A percentile compares a stretch with the other conserved stretches of the same genome.
Evolutionary conservation across 2,888 invertebrate genomes (phyloP).

Genomic region (Pachymerium ferrugineum): DNA sequence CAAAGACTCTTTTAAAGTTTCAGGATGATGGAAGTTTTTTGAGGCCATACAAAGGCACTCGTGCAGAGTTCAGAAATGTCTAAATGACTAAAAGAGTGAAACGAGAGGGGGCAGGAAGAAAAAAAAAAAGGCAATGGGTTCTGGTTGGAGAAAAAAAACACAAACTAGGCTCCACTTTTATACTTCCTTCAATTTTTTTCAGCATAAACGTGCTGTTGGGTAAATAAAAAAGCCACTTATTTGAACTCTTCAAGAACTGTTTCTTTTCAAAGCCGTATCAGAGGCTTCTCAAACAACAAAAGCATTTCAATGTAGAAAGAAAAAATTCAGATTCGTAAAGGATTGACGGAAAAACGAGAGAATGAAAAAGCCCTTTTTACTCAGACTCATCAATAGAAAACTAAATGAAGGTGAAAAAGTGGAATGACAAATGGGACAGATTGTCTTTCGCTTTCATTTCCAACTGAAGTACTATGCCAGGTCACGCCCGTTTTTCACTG

Average conservation of each 20-base stretch:
- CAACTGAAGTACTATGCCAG: conserved; percentile 14
- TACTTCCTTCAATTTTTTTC: not conserved
- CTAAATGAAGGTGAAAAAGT: too few relatives aligned
- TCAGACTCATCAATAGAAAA: not conserved
- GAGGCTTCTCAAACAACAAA: not conserved
- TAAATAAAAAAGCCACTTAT: not conserved
- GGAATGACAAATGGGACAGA: conserved; percentile 5
- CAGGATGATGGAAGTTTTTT: conserved; percentile 9
- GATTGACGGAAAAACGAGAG: too few relatives aligned
- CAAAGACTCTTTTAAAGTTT: conserved; percentile 16
- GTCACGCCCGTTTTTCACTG: conserved; percentile 24
- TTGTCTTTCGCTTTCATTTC: conserved; percentile 16
- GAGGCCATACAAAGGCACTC: not conserved
- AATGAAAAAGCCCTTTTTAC: too few relatives aligned
- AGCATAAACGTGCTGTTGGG: not conserved
- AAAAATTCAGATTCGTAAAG: not conserved
- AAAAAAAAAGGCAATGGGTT: conserved; percentile 5
- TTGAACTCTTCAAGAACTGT: too few relatives aligned
- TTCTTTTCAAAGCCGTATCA: not conserved
- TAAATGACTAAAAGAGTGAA: conserved; percentile 27
- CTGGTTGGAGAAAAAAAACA: not conserved
- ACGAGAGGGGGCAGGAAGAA: conserved; percentile 10
- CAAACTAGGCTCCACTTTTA: not conserved
- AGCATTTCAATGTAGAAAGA: not conserved
- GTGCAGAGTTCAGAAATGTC: conserved; percentile 22